Evolutionary conservation across 2,797 vertebrate species (phyloP), one percentile per base, ranked within the genome.

Genomic region (Delichon dasypus): DNA sequence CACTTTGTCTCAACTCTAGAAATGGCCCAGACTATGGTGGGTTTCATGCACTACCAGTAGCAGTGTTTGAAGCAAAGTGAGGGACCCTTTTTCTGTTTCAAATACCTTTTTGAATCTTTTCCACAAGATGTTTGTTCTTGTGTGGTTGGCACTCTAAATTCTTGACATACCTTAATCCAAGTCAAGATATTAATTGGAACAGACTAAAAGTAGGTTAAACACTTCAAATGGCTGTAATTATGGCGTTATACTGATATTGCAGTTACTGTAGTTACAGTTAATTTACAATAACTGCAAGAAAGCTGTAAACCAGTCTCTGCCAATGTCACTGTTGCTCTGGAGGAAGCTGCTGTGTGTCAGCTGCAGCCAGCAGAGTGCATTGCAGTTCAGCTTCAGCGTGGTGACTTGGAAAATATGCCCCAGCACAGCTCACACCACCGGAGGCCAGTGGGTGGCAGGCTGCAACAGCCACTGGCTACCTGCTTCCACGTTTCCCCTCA

Each of bases 361-460:
- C 55, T 73, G 50, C 0, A 60, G 48, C 93, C 90, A 30, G 80
- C 42, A 96, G 94, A 70, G 93, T 73, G 94, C 88, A 21, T 66
- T 29, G 66, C 76, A 90, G 55, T 36, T 36, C 83, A 15, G 13
- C 82, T 80, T 42, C 45, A 16, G 3, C 2, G 11, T 8, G 14
- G 44, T 44, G 30, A 11, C 36, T 80, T 15, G 44, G 61, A 72
- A 88, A 78, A 40, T 13, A 23, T 22, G 20, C 36, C 17, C 3
- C 16, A 34, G 82, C 53, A 8, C 16, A 30, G 27, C 40, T 62
- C 3, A 0, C 3, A 1, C 16, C 50, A 25, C 55, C 48, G 23
- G 18, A 53, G 71, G n/a, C 96, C 95, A 70, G 74, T 68, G 95
- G 97, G 94, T 44, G 82, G 95, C 96, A 94, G 95, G 45, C 93